A percentile compares a stretch with the other conserved stretches of the same genome.
These are phyloP conservation scores for Colletes gigas DNA, from an alignment of 1,140 invertebrate species.

Conservation along the genomic window DNA sequence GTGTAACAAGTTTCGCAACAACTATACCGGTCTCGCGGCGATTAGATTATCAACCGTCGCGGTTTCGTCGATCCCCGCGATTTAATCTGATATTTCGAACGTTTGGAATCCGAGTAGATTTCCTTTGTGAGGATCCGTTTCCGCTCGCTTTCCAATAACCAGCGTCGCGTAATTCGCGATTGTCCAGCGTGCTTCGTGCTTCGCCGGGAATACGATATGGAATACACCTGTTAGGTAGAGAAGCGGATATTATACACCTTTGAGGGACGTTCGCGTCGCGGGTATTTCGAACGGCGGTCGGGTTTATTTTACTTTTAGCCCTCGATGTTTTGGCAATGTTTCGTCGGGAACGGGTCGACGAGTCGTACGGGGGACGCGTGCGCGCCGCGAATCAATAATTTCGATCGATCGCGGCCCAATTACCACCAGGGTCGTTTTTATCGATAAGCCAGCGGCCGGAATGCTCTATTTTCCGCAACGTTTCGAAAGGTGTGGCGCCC, in stretches of 20 bases:
- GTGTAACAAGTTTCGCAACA: conserved; percentile 43
- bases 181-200: neutral
- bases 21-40: neutral
- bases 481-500: neutral
- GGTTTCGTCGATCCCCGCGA: conserved; percentile 11
- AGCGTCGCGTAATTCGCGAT: too few species aligned
- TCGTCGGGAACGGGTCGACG: too few species aligned
- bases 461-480: neutral
- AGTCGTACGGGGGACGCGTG: neutral
- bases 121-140: neutral
- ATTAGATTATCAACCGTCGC: conserved; percentile 32
- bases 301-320: too few species aligned
- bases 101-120: neutral
- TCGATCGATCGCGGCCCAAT: neutral
- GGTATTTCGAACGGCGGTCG: too few species aligned
- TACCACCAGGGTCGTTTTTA: neutral
- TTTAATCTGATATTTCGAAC: conserved; percentile 4
- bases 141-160: neutral
- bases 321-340: too few species aligned
- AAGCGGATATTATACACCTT: too few species aligned
- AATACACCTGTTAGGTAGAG: too few species aligned
- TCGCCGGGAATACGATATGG: too few species aligned
- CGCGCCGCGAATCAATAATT: neutral
- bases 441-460: neutral
- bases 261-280: too few species aligned